Evolutionary conservation across 2,888 invertebrate genomes (phyloP), one percentile per base, ranked within the genome.

Genomic region (Pollenia amentaria): DNA sequence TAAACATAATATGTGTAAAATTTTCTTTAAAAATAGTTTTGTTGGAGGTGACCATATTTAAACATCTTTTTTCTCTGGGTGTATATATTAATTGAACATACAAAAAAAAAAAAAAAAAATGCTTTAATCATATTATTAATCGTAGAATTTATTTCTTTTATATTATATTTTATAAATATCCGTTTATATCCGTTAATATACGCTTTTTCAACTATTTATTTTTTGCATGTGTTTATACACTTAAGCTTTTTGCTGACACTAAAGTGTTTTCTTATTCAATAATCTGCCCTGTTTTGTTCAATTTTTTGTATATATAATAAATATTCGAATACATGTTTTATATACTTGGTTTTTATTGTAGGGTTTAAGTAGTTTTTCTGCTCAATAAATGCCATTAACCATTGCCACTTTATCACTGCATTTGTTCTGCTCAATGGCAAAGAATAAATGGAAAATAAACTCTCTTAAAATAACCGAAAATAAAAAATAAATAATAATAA

Each of bases 381-480:
- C 69, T 80, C 75, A 75, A 84, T 84, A 84, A 75, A 79, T 69
- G 62, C 62, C 64, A 70, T 75, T 84, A 75, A 79, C 79, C 75
- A 75, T 77, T 77, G 67, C 77, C 77, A 73, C 60, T 81, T 77
- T 77, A 77, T 70, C 70, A 76, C 80, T 80, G 70, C 64, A 80
- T 48, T 85, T 72, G 48, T 55, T 80, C 48, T 64, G 53, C 57
- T 57, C 14, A 64, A 60, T 67, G 29, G 48, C 51, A 44, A 67
- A 64, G 57, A 76, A 76, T 76, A 80, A 80, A 76, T 64, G 48
- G 40, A 70, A 84, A 80, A 70, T 62, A 62, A 79, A 75, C 44
- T 44, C 21, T 29, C 38, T 51, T 62, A 42, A 46, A 67, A 55
- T 48, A 80, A 79, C 40, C 29, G 18, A 53, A 79, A 78, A 73